Percentiles rank a stretch among this genome's conserved stretches.
Conservation (phyloP, 2,113 vertebrate genomes). For the Tragelaphus strepsiceros region DNA sequence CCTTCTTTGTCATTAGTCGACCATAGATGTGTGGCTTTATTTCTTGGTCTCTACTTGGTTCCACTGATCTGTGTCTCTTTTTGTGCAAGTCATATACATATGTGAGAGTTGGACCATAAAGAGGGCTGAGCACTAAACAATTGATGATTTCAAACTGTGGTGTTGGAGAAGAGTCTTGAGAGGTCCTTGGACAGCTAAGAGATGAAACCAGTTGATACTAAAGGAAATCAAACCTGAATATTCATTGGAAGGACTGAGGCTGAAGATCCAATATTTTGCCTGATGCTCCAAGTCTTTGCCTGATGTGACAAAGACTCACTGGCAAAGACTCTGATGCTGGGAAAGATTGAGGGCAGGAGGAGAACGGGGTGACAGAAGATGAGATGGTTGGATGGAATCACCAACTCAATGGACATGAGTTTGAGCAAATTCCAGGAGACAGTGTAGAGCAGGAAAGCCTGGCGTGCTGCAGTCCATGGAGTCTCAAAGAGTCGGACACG, state of each 20-base stretch:
- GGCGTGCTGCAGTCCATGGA: neutral
- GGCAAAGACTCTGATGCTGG: neutral
- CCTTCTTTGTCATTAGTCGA: neutral
- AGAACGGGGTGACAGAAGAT: neutral
- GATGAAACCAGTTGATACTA: neutral
- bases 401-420: neutral
- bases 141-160: neutral
- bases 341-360: neutral
- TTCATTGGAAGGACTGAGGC: neutral
- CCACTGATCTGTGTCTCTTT: neutral
- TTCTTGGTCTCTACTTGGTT: neutral
- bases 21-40: neutral
- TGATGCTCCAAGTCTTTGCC: neutral
- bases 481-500: neutral
- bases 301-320: neutral
- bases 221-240: neutral
- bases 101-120: neutral
- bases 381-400: neutral
- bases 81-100: neutral
- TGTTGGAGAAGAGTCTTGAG: neutral
- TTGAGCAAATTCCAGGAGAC: neutral
- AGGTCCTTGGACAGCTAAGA: neutral
- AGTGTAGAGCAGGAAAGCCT: neutral
- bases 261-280: neutral
- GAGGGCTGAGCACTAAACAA: neutral